A percentile compares a stretch with the other conserved stretches of the same genome.
phyloP scores from a whole-genome alignment of 2,888 invertebrate species.

The Drosophila kanekoi region DNA sequence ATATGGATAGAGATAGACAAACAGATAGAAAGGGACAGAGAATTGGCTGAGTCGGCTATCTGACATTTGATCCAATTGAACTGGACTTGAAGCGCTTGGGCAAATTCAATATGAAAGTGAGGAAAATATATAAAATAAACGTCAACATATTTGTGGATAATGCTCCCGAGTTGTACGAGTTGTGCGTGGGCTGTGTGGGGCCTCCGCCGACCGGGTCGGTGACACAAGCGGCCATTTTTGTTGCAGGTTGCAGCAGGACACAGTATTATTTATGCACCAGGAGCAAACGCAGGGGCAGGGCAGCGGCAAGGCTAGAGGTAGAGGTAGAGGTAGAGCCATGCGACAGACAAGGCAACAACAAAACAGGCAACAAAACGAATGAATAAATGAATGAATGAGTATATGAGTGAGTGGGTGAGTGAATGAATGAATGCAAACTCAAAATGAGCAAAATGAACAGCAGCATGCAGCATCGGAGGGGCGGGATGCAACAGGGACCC shows the following conservation, averaged over 20 bases:
- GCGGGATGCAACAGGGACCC: slow-evolving; percentile 7
- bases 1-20: background rate
- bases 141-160: slow-evolving; percentile 25
- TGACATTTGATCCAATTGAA: slow-evolving; percentile 8
- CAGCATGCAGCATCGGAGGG: slow-evolving; percentile 28
- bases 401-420: slow-evolving; percentile 4
- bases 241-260: slow-evolving; percentile 34
- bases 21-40: background rate
- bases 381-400: slow-evolving; percentile 28
- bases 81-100: slow-evolving; percentile 9
- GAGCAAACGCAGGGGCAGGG: too few relatives aligned
- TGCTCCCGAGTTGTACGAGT: background rate
- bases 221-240: slow-evolving; percentile 37
- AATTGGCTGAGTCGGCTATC: background rate
- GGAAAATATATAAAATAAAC: slow-evolving; percentile 25
- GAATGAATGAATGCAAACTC: slow-evolving; percentile 38
- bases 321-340: slow-evolving; percentile 11
- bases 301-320: background rate
- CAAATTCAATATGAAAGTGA: slow-evolving; percentile 16
- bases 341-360: slow-evolving; percentile 26
- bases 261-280: slow-evolving; percentile 50
- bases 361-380: slow-evolving; percentile 34
- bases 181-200: slow-evolving; percentile 6
- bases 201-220: slow-evolving; percentile 15
- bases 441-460: too few relatives aligned